Percentiles rank a stretch among this genome's conserved stretches.
phyloP scores from a whole-genome alignment of 2,113 vertebrate species.

The Platichthys flesus region DNA sequence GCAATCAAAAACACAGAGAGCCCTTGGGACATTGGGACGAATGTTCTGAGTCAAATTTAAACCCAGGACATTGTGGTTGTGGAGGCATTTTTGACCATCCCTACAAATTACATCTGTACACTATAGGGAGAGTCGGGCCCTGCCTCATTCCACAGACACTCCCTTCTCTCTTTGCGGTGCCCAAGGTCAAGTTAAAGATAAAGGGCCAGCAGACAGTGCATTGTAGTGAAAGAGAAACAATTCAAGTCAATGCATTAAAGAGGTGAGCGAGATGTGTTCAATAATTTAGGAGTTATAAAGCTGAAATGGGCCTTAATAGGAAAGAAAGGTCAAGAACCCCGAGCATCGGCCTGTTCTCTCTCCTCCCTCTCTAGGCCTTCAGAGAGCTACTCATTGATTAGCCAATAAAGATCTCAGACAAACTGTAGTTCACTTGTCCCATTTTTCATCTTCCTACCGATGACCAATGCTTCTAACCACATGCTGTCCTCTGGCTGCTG shows the following conservation, averaged over 20 bases:
- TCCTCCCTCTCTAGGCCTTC: neutral
- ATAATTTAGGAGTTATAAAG: neutral
- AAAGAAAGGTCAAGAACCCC: neutral
- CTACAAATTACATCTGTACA: too few species aligned
- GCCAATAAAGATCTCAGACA: neutral
- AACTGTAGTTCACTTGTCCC: too few species aligned
- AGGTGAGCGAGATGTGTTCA: neutral
- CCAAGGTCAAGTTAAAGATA: too few species aligned
- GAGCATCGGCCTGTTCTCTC: neutral
- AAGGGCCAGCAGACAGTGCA: too few species aligned
- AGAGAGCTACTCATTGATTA: slow-evolving; percentile 38
- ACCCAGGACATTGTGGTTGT: neutral
- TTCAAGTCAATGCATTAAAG: neutral
- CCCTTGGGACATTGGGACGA: neutral
- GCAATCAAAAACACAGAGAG: too few species aligned
- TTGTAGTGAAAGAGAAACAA: neutral
- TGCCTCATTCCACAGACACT: too few species aligned
- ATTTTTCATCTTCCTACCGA: slow-evolving; percentile 11
- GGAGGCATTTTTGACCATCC: too few species aligned
- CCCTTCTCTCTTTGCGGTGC: too few species aligned
- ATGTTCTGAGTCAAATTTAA: neutral
- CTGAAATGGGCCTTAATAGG: neutral
- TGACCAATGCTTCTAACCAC: slow-evolving; percentile 35
- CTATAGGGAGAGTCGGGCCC: too few species aligned
- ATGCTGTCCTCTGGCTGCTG: neutral